A percentile compares a stretch with the other conserved stretches of the same genome.
Conservation (phyloP, 2,888 invertebrate species). For the Agrypnus murinus region DNA sequence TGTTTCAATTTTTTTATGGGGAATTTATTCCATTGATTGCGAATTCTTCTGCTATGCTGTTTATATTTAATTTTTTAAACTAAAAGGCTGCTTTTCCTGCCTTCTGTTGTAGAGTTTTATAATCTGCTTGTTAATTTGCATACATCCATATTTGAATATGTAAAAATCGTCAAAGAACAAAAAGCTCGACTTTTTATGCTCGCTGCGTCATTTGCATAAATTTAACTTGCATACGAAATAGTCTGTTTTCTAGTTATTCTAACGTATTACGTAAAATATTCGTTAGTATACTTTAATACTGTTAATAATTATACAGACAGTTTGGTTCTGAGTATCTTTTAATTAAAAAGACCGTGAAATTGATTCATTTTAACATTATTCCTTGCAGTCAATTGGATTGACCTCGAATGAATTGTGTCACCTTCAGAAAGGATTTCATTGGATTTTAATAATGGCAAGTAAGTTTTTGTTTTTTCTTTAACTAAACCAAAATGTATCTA, state of each 20-base stretch:
- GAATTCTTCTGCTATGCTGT: not conserved
- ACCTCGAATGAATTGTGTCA: no score
- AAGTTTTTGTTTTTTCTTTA: no score
- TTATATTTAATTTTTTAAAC: constrained; percentile 21
- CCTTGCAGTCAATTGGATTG: no score
- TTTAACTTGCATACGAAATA: constrained; percentile 11
- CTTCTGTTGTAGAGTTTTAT: constrained; percentile 17
- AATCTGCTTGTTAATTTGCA: constrained; percentile 33
- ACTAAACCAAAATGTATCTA: no score
- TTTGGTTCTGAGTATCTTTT: no score
- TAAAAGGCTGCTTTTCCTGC: constrained; percentile 7
- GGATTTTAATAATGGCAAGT: no score
- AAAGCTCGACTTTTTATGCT: constrained; percentile 29
- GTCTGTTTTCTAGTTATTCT: not conserved
- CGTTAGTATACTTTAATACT: no score
- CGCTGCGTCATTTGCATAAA: constrained; percentile 24
- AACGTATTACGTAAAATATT: not conserved
- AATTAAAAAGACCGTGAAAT: constrained; percentile 1
- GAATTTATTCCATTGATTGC: not conserved
- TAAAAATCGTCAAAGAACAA: constrained; percentile 30
- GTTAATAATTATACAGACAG: no score
- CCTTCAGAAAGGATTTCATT: no score
- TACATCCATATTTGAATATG: constrained; percentile 36
- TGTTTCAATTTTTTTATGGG: not conserved
- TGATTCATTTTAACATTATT: no score